These are phyloP conservation scores for Idaea dimidiata DNA, from an alignment of 2,888 invertebrate genomes.

Conservation along the genomic window DNA sequence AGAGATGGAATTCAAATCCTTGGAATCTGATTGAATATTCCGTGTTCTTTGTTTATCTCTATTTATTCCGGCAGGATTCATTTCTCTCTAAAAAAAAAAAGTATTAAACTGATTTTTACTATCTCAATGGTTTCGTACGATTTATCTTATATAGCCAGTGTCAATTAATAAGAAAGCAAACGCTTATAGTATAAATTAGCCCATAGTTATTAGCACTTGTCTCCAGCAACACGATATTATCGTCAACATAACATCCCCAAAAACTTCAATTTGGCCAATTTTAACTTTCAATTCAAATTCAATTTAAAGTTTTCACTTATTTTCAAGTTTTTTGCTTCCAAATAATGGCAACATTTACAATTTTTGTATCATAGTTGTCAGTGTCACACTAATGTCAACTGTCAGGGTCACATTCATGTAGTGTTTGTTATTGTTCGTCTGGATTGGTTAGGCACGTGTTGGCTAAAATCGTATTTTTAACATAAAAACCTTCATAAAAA, in stretches of 20 bases:
- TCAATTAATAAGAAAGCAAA: too few relatives aligned
- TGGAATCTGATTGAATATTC: background rate
- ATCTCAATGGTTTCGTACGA: background rate
- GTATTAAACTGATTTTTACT: background rate
- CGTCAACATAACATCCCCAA: too few relatives aligned
- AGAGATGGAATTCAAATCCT: background rate
- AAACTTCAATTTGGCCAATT: too few relatives aligned
- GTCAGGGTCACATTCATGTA: too few relatives aligned
- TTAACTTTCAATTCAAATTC: too few relatives aligned
- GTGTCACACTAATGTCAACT: background rate
- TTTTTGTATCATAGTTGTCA: background rate
- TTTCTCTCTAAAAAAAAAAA: background rate
- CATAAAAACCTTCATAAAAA: slow-evolving; percentile 23
- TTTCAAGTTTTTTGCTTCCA: too few relatives aligned
- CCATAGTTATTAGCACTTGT: too few relatives aligned
- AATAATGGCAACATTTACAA: too few relatives aligned
- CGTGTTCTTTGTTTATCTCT: background rate
- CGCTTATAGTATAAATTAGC: too few relatives aligned
- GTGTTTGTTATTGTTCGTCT: background rate
- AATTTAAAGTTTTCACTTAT: too few relatives aligned
- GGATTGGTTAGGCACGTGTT: slow-evolving; percentile 13
- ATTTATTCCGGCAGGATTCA: background rate
- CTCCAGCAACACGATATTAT: too few relatives aligned
- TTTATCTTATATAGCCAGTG: too few relatives aligned
- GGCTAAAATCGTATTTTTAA: slow-evolving; percentile 7